Conservation (phyloP, 2,113 vertebrate species). For the Helogale parvula region DNA sequence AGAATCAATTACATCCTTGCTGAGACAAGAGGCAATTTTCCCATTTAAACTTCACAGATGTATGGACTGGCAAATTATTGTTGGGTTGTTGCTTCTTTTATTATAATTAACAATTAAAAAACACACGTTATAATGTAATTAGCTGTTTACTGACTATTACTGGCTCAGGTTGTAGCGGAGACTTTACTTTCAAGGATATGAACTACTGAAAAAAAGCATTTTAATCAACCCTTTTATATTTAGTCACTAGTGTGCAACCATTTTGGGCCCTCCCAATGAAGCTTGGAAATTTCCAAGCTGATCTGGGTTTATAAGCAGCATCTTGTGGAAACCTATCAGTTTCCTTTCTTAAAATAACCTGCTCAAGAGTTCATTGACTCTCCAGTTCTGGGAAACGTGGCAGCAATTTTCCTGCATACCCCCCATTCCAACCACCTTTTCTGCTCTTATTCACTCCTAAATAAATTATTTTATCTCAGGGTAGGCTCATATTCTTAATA, state of each 20-base stretch:
- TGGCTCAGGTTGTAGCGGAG: conserved; percentile 50
- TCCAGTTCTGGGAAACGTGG: neutral
- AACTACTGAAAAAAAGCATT: conserved; percentile 72
- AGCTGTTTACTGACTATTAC: conserved; percentile 82
- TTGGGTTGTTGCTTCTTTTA: conserved; percentile 78
- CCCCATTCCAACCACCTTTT: neutral
- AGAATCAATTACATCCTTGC: conserved; percentile 82
- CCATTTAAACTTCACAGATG: conserved; percentile 80
- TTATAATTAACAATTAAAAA: conserved; percentile 83
- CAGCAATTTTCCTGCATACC: neutral
- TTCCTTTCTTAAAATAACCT: conserved; percentile 37
- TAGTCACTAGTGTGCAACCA: conserved; percentile 23
- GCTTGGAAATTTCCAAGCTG: conserved; percentile 47
- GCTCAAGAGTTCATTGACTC: neutral
- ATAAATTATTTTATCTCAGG: neutral
- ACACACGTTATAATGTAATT: conserved; percentile 77
- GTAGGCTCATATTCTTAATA: neutral
- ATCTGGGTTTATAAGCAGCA: conserved; percentile 17
- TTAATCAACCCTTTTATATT: conserved; percentile 81
- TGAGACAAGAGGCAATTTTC: conserved; percentile 83
- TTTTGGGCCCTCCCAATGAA: conserved; percentile 43
- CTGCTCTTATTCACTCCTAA: neutral
- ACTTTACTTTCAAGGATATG: conserved; percentile 66
- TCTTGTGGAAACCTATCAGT: neutral
- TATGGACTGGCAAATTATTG: conserved; percentile 79